Evolutionary conservation across 2,888 invertebrate genomes (phyloP).

Genomic region (Crossocerus cetratus): DNA sequence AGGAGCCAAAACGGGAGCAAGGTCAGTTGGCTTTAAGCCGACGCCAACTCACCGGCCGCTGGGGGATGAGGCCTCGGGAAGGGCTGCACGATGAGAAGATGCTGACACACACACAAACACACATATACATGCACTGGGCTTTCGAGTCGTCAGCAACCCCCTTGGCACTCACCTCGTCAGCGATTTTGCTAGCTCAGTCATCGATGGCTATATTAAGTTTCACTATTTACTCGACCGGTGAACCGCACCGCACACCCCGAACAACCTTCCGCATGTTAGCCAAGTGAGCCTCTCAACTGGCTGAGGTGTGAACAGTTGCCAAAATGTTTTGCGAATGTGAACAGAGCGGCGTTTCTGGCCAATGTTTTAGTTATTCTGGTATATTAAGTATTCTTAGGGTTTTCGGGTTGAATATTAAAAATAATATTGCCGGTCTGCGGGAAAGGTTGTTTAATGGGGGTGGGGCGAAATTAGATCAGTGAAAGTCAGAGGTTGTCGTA

Average conservation of each 20-base stretch:
- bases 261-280: too few species aligned
- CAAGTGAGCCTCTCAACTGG: too few species aligned
- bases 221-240: conserved; percentile 1
- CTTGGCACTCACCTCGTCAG: conserved; percentile 34
- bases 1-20: conserved; percentile 60
- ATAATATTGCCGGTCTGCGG: too few species aligned
- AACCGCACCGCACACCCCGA: conserved; percentile 1
- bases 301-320: too few species aligned
- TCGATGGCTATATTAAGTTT: conserved; percentile 36
- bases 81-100: conserved; percentile 40
- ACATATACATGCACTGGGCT: conserved; percentile 39
- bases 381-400: too few species aligned
- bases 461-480: too few species aligned
- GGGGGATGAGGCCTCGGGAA: background rate
- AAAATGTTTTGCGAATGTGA: too few species aligned
- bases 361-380: too few species aligned
- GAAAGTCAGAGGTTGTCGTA: too few species aligned
- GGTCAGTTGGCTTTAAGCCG: conserved; percentile 63
- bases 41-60: background rate
- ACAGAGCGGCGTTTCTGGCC: too few species aligned
- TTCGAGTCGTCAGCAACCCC: conserved; percentile 54
- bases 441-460: too few species aligned
- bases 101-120: conserved; percentile 54
- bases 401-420: too few species aligned
- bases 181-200: conserved; percentile 16